phyloP scores from a whole-genome alignment of 1,140 invertebrate genomes.

The Phortica variegata region DNA sequence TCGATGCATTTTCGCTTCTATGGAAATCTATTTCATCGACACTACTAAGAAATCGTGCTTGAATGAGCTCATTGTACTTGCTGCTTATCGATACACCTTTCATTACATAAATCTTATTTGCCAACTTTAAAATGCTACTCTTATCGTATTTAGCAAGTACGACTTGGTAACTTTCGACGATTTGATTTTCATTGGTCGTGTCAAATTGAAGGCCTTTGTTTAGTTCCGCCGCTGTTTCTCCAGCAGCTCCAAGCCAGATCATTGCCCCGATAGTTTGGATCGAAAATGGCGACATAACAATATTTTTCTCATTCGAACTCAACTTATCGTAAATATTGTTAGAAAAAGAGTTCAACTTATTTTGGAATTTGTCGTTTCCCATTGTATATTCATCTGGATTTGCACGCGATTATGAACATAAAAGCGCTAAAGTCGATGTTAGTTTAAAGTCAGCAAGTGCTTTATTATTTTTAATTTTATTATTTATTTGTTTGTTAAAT shows the following conservation, averaged over 20 bases:
- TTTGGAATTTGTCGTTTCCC: too few species aligned
- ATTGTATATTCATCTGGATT: too few species aligned
- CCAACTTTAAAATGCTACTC: neutral
- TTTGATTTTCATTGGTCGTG: neutral
- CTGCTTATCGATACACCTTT: neutral
- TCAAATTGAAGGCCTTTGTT: neutral
- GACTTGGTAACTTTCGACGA: constrained; percentile 1
- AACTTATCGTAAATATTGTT: too few species aligned
- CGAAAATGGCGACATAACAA: constrained; percentile 1
- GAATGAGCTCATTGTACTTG: neutral
- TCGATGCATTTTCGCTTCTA: neutral
- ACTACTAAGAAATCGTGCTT: neutral
- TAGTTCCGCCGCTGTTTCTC: neutral
- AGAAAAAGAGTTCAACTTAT: too few species aligned
- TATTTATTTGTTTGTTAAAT: too few species aligned
- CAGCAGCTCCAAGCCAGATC: neutral
- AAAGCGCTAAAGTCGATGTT: too few species aligned
- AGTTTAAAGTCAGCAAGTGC: too few species aligned
- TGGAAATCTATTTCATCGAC: constrained; percentile 1
- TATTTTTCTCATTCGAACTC: too few species aligned
- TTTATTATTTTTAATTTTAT: too few species aligned
- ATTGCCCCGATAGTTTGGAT: constrained; percentile 1
- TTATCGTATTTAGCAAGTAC: neutral
- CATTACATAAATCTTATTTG: constrained; percentile 3
- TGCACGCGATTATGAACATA: too few species aligned